Evolutionary conservation across 53 echinoderm and acorn worm genomes (phyloP).

Genomic region (Luidia sarsii): DNA sequence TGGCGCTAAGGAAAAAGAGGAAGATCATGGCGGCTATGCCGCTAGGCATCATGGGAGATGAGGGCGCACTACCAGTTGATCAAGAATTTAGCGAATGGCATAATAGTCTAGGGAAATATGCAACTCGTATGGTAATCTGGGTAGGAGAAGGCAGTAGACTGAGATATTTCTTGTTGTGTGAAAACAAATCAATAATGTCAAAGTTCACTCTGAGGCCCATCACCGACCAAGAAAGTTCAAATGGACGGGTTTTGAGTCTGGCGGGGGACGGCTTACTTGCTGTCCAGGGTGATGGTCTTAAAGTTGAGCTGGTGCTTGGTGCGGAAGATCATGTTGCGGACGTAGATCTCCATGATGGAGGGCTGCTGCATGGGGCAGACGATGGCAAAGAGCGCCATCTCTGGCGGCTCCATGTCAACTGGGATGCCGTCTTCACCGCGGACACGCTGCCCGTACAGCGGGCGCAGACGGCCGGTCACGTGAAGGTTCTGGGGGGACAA

Average conservation of each 20-base stretch:
- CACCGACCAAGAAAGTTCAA: no score
- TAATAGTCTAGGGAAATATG: no score
- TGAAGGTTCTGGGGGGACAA: conserved; percentile 69
- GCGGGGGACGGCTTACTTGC: conserved; percentile 59
- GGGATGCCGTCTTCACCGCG: conserved; percentile 84
- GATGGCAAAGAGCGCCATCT: conserved; percentile 83
- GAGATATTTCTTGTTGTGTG: no score
- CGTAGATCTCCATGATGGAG: conserved; percentile 90
- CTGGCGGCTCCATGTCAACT: conserved; percentile 81
- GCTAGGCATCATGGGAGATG: no score
- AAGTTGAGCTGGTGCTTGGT: conserved; percentile 93
- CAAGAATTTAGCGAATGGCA: no score
- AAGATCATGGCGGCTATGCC: no score
- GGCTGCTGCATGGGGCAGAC: conserved; percentile 90
- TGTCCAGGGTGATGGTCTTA: conserved; percentile 78
- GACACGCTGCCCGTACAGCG: conserved; percentile 78
- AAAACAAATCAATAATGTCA: no score
- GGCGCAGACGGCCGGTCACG: conserved; percentile 76
- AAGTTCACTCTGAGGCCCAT: no score
- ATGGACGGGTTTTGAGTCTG: background rate
- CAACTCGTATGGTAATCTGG: no score
- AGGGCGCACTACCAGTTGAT: no score
- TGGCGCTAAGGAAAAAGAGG: no score
- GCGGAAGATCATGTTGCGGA: conserved; percentile 94
- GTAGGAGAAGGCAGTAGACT: no score